Evolutionary conservation across 1,140 invertebrate genomes (phyloP), one percentile per base, ranked within the genome.

Genomic region (Penaeus indicus): DNA sequence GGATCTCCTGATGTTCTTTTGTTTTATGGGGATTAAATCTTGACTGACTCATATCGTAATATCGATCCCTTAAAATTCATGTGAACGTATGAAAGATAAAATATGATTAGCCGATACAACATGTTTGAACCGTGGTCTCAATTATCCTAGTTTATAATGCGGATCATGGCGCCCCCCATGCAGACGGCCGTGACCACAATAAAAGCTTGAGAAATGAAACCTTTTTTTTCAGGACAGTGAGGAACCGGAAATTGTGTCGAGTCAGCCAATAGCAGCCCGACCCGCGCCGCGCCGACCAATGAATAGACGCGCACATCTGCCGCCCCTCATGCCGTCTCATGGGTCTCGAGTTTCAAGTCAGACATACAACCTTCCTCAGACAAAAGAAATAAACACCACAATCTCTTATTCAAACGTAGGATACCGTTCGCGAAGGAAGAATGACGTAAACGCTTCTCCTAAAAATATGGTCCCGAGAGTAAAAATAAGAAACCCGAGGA

Each of bases 201-300:
- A 32, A 54, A 54, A 27, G 72, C 27, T 75, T 75, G 42, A 75
- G 72, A 75, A 75, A 75, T 75, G 27, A 75, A 75, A 75, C 72
- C 27, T 75, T 75, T 75, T 75, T 32, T 75, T n/a, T 75, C 72
- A 75, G 67, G 54, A 54, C 72, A 75, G 72, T 75, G 72, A 75
- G 42, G 27, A 75, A 75, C 72, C 72, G 72, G 72, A 75, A 75
- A 75, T 75, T 75, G 42, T 75, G 72, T 38, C 72, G 27, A 32
- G 27, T 38, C 72, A 38, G 42, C 72, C 72, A 75, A 75, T 75
- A n/a, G 72, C 25, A 27, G 72, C 7, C 19, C 21, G 72, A 75
- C 72, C 72, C 42, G 27, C 19, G 25, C 19, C 72, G 42, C 19
- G 42, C 27, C 42, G 42, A 75, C 72, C 72, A 75, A 75, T 75